phyloP scores from a whole-genome alignment of 2,113 vertebrate genomes.

The Podocnemis expansa region DNA sequence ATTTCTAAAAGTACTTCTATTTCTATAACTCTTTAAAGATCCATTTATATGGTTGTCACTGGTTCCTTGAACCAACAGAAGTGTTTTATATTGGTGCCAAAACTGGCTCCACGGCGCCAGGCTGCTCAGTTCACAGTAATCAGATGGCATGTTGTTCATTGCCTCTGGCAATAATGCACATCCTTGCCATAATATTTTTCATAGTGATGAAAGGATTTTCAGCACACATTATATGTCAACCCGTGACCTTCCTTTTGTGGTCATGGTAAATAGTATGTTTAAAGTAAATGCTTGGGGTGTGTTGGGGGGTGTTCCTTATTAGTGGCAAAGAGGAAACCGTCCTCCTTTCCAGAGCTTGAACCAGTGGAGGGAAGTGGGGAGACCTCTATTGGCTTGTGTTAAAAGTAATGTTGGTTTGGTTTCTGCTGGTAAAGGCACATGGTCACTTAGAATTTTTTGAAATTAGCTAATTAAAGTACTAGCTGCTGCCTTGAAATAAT shows the following conservation, averaged over 20 bases:
- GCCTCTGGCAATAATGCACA: conserved; percentile 1
- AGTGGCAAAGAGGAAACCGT: neutral
- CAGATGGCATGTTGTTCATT: neutral
- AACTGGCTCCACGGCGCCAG: conserved; percentile 15
- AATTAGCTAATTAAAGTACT: neutral
- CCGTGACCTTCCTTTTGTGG: neutral
- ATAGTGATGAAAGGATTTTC: neutral
- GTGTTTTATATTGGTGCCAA: conserved; percentile 20
- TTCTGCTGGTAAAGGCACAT: neutral
- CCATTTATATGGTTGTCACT: neutral
- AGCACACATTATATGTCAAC: neutral
- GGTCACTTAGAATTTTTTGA: neutral
- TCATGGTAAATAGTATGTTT: neutral
- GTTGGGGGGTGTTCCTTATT: neutral
- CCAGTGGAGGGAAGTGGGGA: neutral
- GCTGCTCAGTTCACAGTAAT: neutral
- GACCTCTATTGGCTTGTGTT: neutral
- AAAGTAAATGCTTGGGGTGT: neutral
- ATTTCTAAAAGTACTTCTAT: neutral
- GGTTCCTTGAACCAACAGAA: neutral
- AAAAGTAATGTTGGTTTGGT: neutral
- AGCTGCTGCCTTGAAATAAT: neutral
- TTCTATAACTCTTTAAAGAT: neutral
- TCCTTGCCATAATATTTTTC: neutral
- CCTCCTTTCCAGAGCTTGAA: neutral